phyloP scores from a whole-genome alignment of 2,888 invertebrate genomes.

The Rhaphigaster nebulosa region DNA sequence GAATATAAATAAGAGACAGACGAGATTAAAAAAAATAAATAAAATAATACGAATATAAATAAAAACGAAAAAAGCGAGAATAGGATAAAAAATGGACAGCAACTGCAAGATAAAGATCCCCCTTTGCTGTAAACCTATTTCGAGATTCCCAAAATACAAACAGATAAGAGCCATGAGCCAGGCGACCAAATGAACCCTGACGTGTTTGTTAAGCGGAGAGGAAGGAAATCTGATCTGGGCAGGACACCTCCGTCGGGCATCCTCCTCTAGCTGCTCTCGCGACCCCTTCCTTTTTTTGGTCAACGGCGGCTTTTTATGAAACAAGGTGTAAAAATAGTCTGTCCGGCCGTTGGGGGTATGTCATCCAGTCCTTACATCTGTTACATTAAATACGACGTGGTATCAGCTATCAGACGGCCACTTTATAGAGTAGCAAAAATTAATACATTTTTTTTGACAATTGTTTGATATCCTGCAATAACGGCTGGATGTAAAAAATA shows the following conservation, averaged over 20 bases:
- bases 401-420: neutral
- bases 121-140: slow-evolving; percentile 42
- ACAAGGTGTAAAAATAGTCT: slow-evolving; percentile 12
- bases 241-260: neutral
- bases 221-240: slow-evolving; percentile 1
- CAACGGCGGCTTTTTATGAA: slow-evolving; percentile 1
- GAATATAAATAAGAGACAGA: neutral
- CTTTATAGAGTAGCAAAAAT: neutral
- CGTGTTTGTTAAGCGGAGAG: slow-evolving; percentile 24
- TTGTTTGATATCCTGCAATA: no score
- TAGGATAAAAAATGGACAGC: slow-evolving; percentile 5
- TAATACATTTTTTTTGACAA: no score
- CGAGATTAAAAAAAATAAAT: neutral
- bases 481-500: no score
- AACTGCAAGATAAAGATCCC: slow-evolving; percentile 44
- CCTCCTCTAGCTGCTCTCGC: neutral
- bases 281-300: neutral
- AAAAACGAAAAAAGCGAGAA: slow-evolving; percentile 15
- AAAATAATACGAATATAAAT: neutral
- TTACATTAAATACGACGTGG: neutral
- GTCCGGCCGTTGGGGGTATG: neutral
- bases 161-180: neutral
- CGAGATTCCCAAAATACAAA: slow-evolving; percentile 35
- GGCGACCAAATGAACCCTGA: slow-evolving; percentile 26
- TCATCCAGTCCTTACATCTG: neutral